Percentiles rank a stretch among this genome's conserved stretches.
phyloP scores from a whole-genome alignment of 2,888 invertebrate species.

The Dromius quadrimaculatus region DNA sequence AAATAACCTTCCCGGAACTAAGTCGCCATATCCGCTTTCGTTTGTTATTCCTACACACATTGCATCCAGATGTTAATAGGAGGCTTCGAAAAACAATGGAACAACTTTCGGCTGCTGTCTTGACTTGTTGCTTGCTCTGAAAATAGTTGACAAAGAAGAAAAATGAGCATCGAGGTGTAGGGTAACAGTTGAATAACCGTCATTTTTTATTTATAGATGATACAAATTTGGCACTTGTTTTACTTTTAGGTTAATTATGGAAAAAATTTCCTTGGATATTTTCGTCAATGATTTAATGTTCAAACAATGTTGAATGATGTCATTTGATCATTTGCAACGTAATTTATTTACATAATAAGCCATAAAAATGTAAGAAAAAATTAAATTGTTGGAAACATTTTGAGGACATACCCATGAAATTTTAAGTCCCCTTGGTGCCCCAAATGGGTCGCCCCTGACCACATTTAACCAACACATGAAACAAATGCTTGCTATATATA shows the following conservation, averaged over 20 bases:
- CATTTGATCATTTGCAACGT: background rate
- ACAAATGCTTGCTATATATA: constrained; percentile 15
- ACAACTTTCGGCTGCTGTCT: background rate
- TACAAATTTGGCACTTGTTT: background rate
- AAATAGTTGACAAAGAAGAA: background rate
- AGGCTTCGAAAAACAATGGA: constrained; percentile 29
- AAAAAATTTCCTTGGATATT: constrained; percentile 4
- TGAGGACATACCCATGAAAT: constrained; percentile 1
- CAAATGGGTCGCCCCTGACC: constrained; percentile 9
- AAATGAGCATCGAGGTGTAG: constrained; percentile 4
- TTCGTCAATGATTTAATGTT: constrained; percentile 26
- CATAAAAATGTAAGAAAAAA: too few relatives aligned
- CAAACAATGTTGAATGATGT: constrained; percentile 26
- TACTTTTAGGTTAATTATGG: constrained; percentile 6
- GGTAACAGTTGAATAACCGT: constrained; percentile 6
- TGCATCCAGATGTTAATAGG: constrained; percentile 38
- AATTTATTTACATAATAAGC: constrained; percentile 14
- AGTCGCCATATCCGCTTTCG: constrained; percentile 19
- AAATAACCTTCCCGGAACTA: constrained; percentile 15
- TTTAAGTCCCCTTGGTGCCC: background rate
- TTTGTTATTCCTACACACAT: background rate
- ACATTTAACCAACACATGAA: constrained; percentile 1
- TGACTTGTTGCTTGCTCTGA: constrained; percentile 23
- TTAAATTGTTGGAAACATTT: background rate
- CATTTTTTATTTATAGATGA: constrained; percentile 9